Percentiles rank a stretch among this genome's conserved stretches.
These are phyloP conservation scores for Drosophila antonietae DNA, from an alignment of 2,888 invertebrate genomes.

Conservation along the genomic window DNA sequence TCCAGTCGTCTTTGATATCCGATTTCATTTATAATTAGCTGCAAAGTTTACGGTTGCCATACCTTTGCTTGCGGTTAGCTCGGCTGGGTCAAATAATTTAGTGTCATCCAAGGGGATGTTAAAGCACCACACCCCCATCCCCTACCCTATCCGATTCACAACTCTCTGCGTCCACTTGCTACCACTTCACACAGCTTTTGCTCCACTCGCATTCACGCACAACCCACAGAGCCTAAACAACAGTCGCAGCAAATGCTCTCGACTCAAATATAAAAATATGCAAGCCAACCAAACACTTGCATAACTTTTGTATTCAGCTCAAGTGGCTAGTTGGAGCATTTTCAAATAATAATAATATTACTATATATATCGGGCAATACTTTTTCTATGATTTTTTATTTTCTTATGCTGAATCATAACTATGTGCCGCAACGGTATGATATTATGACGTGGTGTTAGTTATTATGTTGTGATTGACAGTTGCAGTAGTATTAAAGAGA, in stretches of 20 bases:
- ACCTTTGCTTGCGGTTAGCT: conserved; percentile 73
- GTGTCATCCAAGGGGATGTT: conserved; percentile 42
- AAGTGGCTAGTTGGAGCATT: neutral
- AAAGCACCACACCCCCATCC: neutral
- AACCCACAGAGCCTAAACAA: neutral
- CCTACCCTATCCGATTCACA: too few relatives aligned
- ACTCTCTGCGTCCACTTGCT: neutral
- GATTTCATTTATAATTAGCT: conserved; percentile 80
- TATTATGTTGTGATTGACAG: too few relatives aligned
- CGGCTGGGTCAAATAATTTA: conserved; percentile 72
- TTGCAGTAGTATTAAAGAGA: too few relatives aligned
- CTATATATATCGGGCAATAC: too few relatives aligned
- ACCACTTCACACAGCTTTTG: neutral
- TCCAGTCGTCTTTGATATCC: conserved; percentile 72
- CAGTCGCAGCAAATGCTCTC: neutral
- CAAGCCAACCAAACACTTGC: neutral
- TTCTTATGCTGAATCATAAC: too few relatives aligned
- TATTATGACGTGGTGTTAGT: too few relatives aligned
- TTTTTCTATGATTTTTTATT: too few relatives aligned
- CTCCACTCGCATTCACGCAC: neutral
- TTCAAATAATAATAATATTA: neutral
- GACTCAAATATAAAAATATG: neutral
- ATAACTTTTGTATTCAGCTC: neutral
- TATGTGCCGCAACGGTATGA: too few relatives aligned
- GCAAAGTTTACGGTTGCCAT: conserved; percentile 73